Conservation (phyloP, 1,140 invertebrate genomes). For the Eumaeus atala region DNA sequence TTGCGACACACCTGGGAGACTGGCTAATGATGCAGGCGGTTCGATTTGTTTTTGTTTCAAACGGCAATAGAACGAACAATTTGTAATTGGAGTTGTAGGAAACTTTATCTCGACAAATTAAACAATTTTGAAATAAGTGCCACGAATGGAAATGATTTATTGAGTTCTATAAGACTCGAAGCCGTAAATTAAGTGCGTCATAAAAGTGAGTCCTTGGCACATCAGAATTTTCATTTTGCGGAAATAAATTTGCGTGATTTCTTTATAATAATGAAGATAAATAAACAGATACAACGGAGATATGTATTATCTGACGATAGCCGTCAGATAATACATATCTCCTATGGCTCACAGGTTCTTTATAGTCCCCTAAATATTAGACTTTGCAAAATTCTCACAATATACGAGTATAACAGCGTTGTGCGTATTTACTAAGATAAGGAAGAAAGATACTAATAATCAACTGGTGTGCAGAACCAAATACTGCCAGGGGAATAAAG, state of each 20-base stretch:
- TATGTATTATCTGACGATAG: too few species aligned
- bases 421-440: too few species aligned
- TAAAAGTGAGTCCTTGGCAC: slow-evolving; percentile 4
- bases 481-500: too few species aligned
- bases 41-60: slow-evolving; percentile 20
- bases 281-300: too few species aligned
- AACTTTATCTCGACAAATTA: slow-evolving; percentile 12
- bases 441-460: too few species aligned
- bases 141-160: slow-evolving; percentile 9
- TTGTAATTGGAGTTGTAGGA: slow-evolving; percentile 12
- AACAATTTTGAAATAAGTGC: slow-evolving; percentile 4
- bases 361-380: too few species aligned
- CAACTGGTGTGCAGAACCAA: too few species aligned
- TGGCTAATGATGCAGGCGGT: slow-evolving; percentile 22
- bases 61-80: slow-evolving; percentile 12
- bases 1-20: slow-evolving; percentile 24
- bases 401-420: too few species aligned
- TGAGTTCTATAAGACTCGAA: slow-evolving; percentile 10
- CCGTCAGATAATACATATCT: too few species aligned
- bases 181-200: slow-evolving; percentile 8
- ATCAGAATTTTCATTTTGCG: not conserved
- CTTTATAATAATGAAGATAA: too few species aligned
- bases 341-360: too few species aligned
- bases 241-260: not conserved
- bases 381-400: too few species aligned